Evolutionary conservation across 2,888 invertebrate genomes (phyloP).

Genomic region (Embidobia sp.): DNA sequence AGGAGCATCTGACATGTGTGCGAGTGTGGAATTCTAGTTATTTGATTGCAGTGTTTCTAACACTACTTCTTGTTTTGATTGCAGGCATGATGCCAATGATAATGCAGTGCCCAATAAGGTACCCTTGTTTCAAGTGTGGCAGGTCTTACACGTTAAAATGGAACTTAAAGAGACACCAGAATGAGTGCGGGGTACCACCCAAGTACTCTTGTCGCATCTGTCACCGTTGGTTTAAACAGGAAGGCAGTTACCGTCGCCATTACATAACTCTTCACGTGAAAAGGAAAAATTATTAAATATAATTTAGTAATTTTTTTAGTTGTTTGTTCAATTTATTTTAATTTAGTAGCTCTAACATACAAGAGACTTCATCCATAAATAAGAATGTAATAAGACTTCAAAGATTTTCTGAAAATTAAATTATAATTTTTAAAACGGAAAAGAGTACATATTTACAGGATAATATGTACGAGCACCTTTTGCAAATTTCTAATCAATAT

Average conservation of each 20-base stretch:
- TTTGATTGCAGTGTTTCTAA: no score
- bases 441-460: no score
- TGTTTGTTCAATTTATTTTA: no score
- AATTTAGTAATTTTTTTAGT: background rate
- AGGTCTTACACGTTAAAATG: slow-evolving; percentile 83
- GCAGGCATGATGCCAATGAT: background rate
- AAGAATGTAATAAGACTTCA: no score
- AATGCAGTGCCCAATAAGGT: slow-evolving; percentile 32
- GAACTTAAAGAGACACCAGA: slow-evolving; percentile 89
- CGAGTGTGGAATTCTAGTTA: no score
- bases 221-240: slow-evolving; percentile 24
- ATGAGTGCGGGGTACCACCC: slow-evolving; percentile 87
- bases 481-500: no score
- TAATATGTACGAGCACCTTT: no score
- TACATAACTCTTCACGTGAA: slow-evolving; percentile 24
- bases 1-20: no score
- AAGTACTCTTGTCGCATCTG: slow-evolving; percentile 88
- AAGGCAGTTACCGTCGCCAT: slow-evolving; percentile 34
- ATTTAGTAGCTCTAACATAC: no score
- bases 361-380: no score
- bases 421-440: no score
- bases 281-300: slow-evolving; percentile 14
- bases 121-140: slow-evolving; percentile 73
- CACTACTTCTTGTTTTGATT: slow-evolving; percentile 10
- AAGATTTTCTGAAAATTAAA: no score